Conservation (phyloP, 2,797 vertebrate genomes). For the Petrocephalus sullivani region DNA sequence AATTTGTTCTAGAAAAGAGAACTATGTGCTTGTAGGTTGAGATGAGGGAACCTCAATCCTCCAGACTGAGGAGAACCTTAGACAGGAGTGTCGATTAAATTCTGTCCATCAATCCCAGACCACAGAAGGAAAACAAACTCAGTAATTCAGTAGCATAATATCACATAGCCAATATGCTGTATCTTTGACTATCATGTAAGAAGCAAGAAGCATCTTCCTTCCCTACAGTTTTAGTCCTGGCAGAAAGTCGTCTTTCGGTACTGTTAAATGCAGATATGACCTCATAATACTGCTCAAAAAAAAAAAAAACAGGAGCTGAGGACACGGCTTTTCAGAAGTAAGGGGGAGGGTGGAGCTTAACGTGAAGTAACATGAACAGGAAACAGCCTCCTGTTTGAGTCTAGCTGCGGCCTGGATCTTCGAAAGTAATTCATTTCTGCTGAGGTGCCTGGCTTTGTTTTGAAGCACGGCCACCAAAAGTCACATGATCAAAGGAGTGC, state of each 20-base stretch:
- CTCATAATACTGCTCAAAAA: neutral
- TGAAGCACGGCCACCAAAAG: neutral
- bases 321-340: neutral
- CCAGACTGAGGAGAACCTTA: neutral
- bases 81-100: neutral
- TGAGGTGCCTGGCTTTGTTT: neutral
- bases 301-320: neutral
- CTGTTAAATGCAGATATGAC: neutral
- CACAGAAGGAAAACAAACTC: neutral
- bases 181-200: slow-evolving; percentile 29
- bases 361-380: neutral
- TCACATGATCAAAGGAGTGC: neutral
- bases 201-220: neutral
- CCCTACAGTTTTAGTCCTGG: neutral
- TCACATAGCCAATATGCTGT: neutral
- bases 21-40: slow-evolving; percentile 20
- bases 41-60: neutral
- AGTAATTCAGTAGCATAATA: neutral
- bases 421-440: neutral
- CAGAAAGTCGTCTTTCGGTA: neutral
- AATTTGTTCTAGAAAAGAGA: slow-evolving; percentile 18
- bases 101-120: neutral
- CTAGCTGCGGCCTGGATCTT: neutral
- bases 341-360: neutral
- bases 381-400: neutral